Percentiles rank a stretch among this genome's conserved stretches.
These are phyloP conservation scores for Daktulosphaira vitifoliae DNA, from an alignment of 1,140 invertebrate species.

Conservation along the genomic window DNA sequence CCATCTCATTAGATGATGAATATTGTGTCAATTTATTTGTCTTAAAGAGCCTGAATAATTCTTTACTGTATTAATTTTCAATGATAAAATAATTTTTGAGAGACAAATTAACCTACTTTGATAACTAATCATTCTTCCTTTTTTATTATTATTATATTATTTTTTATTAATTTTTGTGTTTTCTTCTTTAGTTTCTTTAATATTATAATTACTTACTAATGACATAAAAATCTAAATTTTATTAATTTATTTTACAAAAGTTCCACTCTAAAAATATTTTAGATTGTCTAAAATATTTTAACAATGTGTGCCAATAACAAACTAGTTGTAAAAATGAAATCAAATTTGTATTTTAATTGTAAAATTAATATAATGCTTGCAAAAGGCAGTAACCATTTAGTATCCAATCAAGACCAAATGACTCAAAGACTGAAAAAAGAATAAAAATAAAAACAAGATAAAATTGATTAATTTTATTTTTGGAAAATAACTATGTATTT, in stretches of 20 bases:
- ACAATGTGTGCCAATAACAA: slow-evolving; percentile 23
- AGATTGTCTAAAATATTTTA: not conserved
- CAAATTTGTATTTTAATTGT: slow-evolving; percentile 15
- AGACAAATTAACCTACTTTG: too few relatives aligned
- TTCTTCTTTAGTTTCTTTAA: not conserved
- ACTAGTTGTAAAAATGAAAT: slow-evolving; percentile 8
- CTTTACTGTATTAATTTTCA: too few relatives aligned
- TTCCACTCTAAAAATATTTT: slow-evolving; percentile 1
- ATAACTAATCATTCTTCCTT: too few relatives aligned
- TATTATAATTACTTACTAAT: not conserved
- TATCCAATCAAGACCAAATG: slow-evolving; percentile 21
- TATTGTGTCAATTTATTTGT: not conserved
- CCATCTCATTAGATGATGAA: not conserved
- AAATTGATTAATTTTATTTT: too few relatives aligned
- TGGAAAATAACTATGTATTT: too few relatives aligned
- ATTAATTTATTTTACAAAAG: not conserved
- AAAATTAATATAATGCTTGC: slow-evolving; percentile 4
- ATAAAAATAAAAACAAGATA: not conserved
- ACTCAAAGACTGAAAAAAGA: slow-evolving; percentile 29
- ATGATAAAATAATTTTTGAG: too few relatives aligned
- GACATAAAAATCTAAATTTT: slow-evolving; percentile 3
- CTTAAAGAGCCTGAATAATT: too few relatives aligned
- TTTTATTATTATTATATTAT: not conserved
- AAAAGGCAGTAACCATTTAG: slow-evolving; percentile 8
- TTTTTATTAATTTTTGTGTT: slow-evolving; percentile 5